Conservation (phyloP, 2,113 vertebrate genomes). For the Pterocles burchelli region DNA sequence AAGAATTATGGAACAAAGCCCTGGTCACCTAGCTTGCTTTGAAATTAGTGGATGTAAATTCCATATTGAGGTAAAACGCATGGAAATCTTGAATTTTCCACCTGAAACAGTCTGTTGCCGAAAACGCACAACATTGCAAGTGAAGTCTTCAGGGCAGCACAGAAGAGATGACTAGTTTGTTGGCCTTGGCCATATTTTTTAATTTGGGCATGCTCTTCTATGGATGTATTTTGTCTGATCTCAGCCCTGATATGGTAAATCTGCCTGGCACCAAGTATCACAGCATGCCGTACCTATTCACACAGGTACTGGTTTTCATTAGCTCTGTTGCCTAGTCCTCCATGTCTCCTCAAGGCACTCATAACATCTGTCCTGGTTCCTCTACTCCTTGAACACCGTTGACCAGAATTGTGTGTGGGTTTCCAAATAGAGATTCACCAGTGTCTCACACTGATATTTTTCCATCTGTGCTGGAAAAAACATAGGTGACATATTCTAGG, state of each 20-base stretch:
- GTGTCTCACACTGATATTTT: neutral
- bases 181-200: neutral
- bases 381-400: neutral
- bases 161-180: neutral
- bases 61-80: neutral
- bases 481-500: neutral
- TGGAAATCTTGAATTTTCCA: neutral
- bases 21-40: neutral
- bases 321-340: neutral
- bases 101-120: neutral
- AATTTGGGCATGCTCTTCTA: neutral
- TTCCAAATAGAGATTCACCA: neutral
- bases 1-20: neutral
- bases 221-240: neutral
- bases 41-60: neutral
- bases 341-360: neutral
- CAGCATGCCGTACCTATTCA: neutral
- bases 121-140: neutral
- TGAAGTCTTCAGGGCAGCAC: neutral
- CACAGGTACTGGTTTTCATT: neutral
- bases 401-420: neutral
- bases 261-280: neutral
- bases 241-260: neutral
- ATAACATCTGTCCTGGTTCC: neutral
- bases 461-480: neutral